Base-by-base conservation (phyloP, 1,140 invertebrate genomes). In the Heliconius hermathena region DNA sequence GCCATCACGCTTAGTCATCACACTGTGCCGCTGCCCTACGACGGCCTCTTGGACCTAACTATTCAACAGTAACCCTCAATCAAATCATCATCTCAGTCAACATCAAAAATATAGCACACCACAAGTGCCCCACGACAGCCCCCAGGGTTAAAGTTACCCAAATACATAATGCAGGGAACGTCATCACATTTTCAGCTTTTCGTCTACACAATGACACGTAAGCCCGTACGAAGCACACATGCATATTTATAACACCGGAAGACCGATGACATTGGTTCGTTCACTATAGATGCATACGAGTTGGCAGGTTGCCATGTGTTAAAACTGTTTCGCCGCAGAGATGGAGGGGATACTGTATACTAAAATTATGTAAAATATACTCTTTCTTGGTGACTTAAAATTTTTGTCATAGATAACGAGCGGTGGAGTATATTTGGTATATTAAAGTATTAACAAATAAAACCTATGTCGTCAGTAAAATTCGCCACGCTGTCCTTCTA, bases 191-290 rank as follows among this genome's bases (percentile, higher is more conserved):
- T 66, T 66, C 22, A 66, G 60, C 60, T 66, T 66, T 66, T 29
- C 22, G 60, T 66, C 60, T 66, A 66, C 26, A 66, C n/a, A 66
- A 66, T 66, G 60, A 66, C 60, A 66, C 60, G 60, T 66, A 66
- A 22, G 60, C 60, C 60, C 60, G 11, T 70, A n/a, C 29, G 60
- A 70, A 26, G 66, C 74, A 57, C 57, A 60, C 75, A 79, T 79
- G 78, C 60, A 79, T 76, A 79, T 79, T 79, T 79, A 79, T 79
- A 79, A 75, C 78, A 36, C 73, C 78, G 79, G 79, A 80, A 80
- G 79, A 80, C 74, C 79, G 79, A 80, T 80, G 79, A 80, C 79
- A 80, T 80, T 80, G 79, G 79, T 80, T 73, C 71, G 74, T 76
- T 72, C 79, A 80, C 78, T 80, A 72, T 76, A 80, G 66, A 76